Evolutionary conservation across 2,888 invertebrate genomes (phyloP).

Genomic region (Aleiodes testaceus): DNA sequence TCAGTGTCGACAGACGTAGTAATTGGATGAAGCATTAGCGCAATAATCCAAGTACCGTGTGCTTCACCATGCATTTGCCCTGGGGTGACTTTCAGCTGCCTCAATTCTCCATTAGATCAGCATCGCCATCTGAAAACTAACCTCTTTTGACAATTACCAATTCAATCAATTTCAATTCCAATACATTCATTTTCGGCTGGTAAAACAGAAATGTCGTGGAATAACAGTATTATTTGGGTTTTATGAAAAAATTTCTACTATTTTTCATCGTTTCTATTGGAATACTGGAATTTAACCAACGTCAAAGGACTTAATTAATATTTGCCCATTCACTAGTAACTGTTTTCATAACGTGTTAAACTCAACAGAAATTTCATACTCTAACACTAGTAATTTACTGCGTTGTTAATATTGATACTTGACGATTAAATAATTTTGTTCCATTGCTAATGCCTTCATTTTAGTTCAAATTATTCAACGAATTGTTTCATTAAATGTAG

Average conservation of each 20-base stretch:
- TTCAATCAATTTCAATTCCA: too few relatives aligned
- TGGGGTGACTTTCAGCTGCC: background rate
- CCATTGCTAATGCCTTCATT: background rate
- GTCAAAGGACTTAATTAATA: background rate
- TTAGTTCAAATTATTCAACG: background rate
- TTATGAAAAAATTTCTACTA: too few relatives aligned
- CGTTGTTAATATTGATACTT: background rate
- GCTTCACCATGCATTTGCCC: background rate
- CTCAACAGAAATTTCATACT: background rate
- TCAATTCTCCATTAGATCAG: slow-evolving; percentile 7
- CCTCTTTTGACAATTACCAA: background rate
- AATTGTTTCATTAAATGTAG: background rate
- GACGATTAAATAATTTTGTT: background rate
- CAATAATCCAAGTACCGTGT: slow-evolving; percentile 22
- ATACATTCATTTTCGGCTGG: too few relatives aligned
- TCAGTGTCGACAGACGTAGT: slow-evolving; percentile 25
- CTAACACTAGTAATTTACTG: background rate
- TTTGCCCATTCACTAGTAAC: background rate
- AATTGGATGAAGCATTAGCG: slow-evolving; percentile 29
- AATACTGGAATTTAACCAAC: background rate
- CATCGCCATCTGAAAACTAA: slow-evolving; percentile 13
- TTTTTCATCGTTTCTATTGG: too few relatives aligned
- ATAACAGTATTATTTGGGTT: too few relatives aligned
- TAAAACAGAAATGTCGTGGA: too few relatives aligned
- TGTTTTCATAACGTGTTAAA: background rate